Conservation (phyloP, 2,888 invertebrate species). For the Gastracanthus pulcherrimus region DNA sequence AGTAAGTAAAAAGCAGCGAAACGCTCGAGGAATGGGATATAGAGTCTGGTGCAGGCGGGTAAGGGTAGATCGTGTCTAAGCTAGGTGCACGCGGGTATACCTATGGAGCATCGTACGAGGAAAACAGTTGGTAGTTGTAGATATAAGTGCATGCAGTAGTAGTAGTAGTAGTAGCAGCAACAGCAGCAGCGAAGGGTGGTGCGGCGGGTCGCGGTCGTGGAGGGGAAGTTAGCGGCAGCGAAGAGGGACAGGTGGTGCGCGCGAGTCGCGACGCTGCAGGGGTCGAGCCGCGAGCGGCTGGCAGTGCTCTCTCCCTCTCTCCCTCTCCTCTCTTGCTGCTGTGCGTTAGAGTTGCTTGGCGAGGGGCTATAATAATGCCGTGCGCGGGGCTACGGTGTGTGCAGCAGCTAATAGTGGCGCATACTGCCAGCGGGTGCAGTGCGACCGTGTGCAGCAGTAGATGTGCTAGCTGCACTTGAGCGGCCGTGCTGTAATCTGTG, state of each 20-base stretch:
- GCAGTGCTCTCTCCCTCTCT: not conserved
- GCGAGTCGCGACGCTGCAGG: not conserved
- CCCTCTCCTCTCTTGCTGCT: not conserved
- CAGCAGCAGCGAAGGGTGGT: not conserved
- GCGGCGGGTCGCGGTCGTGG: not conserved
- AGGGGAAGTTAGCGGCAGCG: not conserved
- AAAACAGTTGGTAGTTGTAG: not conserved
- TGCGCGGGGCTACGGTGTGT: not conserved
- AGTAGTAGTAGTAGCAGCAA: not conserved
- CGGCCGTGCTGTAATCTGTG: not conserved
- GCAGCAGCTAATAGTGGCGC: not conserved
- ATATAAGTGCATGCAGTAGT: not conserved
- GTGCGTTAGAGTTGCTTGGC: not conserved
- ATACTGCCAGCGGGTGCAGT: not conserved
- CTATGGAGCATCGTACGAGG: not conserved
- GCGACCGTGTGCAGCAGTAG: not conserved
- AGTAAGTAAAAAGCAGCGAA: too few species aligned
- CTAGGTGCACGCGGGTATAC: not conserved
- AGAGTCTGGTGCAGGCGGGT: not conserved
- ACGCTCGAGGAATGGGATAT: not conserved
- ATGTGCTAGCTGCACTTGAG: not conserved
- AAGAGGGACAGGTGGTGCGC: slow-evolving; percentile 1
- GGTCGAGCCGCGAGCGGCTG: not conserved
- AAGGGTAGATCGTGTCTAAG: not conserved
- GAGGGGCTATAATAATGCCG: not conserved